Conservation (phyloP, 2,113 vertebrate species). For the Lepisosteus osseus region DNA sequence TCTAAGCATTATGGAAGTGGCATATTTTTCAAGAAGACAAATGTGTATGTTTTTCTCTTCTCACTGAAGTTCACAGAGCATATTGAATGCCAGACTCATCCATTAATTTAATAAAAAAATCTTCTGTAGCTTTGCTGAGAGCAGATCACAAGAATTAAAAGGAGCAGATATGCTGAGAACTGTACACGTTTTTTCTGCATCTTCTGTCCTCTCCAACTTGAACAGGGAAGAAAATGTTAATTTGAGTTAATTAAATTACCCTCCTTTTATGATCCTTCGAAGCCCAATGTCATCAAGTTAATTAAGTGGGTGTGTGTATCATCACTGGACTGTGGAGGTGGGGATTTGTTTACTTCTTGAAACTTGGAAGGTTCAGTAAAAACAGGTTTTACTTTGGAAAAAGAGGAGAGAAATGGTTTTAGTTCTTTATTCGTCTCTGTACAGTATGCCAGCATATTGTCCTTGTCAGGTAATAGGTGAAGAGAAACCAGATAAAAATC, state of each 20-base stretch:
- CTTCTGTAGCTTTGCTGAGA: neutral
- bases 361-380: slow-evolving; percentile 43
- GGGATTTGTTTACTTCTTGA: slow-evolving; percentile 49
- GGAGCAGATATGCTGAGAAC: slow-evolving; percentile 39
- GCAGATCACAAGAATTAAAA: slow-evolving; percentile 23
- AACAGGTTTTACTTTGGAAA: slow-evolving; percentile 28
- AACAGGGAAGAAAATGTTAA: slow-evolving; percentile 50
- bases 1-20: too few species aligned
- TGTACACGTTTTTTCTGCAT: slow-evolving; percentile 5
- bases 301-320: slow-evolving; percentile 42
- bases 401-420: slow-evolving; percentile 35
- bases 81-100: too few species aligned
- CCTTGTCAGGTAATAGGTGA: too few species aligned
- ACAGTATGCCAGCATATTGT: slow-evolving; percentile 6
- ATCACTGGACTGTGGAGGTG: slow-evolving; percentile 37
- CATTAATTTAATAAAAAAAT: too few species aligned
- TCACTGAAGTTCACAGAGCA: too few species aligned
- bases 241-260: slow-evolving; percentile 46
- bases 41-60: too few species aligned
- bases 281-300: slow-evolving; percentile 44
- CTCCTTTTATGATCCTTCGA: slow-evolving; percentile 37
- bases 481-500: too few species aligned
- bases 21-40: too few species aligned
- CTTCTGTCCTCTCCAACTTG: slow-evolving; percentile 45
- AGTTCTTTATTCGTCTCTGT: slow-evolving; percentile 34